phyloP scores from a whole-genome alignment of 2,888 invertebrate species.

The Carcina quercana region DNA sequence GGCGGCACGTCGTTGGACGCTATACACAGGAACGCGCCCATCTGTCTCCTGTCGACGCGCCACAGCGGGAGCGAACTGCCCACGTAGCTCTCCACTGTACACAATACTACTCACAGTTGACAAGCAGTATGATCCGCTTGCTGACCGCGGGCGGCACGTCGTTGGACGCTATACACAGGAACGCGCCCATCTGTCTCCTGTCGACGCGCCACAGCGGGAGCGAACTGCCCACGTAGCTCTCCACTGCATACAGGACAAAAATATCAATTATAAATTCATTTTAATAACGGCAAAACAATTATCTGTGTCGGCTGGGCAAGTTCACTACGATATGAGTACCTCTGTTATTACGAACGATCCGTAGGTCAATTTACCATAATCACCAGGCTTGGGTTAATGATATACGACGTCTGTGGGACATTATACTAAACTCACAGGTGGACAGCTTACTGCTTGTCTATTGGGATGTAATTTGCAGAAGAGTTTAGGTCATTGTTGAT shows the following conservation, averaged over 20 bases:
- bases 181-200: slow-evolving; percentile 92
- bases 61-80: slow-evolving; percentile 77
- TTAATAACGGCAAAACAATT: no score
- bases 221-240: slow-evolving; percentile 81
- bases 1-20: slow-evolving; percentile 95
- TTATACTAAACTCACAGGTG: no score
- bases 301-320: no score
- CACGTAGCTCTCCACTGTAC: slow-evolving; percentile 81
- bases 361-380: no score
- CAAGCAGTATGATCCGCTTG: slow-evolving; percentile 89
- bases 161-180: slow-evolving; percentile 93
- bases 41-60: slow-evolving; percentile 90
- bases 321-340: no score
- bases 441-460: no score
- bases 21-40: slow-evolving; percentile 94
- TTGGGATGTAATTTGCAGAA: no score
- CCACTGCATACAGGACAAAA: slow-evolving; percentile 69
- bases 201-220: slow-evolving; percentile 82
- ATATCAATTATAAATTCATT: no score
- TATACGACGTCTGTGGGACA: no score
- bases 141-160: slow-evolving; percentile 94
- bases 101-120: slow-evolving; percentile 86
- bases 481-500: no score
- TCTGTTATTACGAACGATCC: no score
- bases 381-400: no score